A percentile compares a stretch with the other conserved stretches of the same genome.
phyloP scores from a whole-genome alignment of 2,113 vertebrate species.

The Nanorana parkeri region DNA sequence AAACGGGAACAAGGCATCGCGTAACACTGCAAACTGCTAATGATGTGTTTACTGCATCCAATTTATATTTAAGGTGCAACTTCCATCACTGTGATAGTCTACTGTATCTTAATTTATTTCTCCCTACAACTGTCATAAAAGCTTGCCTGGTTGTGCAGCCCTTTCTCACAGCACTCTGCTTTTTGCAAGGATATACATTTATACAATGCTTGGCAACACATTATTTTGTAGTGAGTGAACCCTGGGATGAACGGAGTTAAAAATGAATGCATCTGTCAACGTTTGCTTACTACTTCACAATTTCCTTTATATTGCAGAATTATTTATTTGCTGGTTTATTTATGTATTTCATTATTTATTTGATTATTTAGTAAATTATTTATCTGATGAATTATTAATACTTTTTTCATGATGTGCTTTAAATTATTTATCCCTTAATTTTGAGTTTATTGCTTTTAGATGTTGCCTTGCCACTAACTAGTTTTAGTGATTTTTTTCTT shows the following conservation, averaged over 20 bases:
- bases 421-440: constrained; percentile 99
- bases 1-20: constrained; percentile 26
- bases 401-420: constrained; percentile 92
- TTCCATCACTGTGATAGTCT: constrained; percentile 34
- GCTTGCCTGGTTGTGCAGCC: background rate
- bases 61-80: constrained; percentile 42
- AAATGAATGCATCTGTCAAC: constrained; percentile 60
- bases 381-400: constrained; percentile 99
- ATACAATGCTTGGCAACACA: background rate
- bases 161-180: background rate
- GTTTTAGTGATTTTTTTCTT: constrained; percentile 81
- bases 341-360: constrained; percentile 98
- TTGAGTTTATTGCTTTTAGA: constrained; percentile 99
- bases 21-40: constrained; percentile 46
- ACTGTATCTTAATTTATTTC: constrained; percentile 28
- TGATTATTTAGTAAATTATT: constrained; percentile 99
- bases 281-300: constrained; percentile 84
- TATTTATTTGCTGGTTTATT: constrained; percentile 97
- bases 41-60: constrained; percentile 52
- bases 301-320: constrained; percentile 87
- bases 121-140: constrained; percentile 1
- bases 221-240: constrained; percentile 25
- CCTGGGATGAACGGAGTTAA: constrained; percentile 24
- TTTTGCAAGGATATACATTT: constrained; percentile 5
- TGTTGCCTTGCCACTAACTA: constrained; percentile 91